Percentiles rank a stretch among this genome's conserved stretches.
These are phyloP conservation scores for Pammene fasciana DNA, from an alignment of 2,888 invertebrate genomes.

Conservation along the genomic window DNA sequence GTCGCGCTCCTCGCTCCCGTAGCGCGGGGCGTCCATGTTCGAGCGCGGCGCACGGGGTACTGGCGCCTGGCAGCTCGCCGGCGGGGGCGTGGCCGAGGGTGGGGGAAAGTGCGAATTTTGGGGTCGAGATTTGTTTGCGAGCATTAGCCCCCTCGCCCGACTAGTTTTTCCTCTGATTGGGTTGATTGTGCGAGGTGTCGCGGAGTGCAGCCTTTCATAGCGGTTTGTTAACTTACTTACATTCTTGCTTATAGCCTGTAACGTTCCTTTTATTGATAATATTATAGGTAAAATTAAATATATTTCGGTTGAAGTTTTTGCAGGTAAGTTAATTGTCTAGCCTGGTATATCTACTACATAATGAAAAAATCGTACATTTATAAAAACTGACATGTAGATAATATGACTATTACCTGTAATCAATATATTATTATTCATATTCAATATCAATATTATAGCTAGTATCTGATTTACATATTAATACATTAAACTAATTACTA, in stretches of 20 bases:
- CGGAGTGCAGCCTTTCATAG: slow-evolving; percentile 48
- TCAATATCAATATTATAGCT: too few species aligned
- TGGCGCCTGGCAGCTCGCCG: slow-evolving; percentile 52
- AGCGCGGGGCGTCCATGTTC: slow-evolving; percentile 71
- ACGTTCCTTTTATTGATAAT: neutral
- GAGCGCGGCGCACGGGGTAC: slow-evolving; percentile 63
- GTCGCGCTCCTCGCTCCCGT: slow-evolving; percentile 71
- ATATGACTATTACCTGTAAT: too few species aligned
- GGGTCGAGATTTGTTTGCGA: slow-evolving; percentile 81
- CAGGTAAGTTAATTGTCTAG: neutral
- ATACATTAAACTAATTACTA: neutral
- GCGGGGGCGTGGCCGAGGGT: slow-evolving; percentile 56
- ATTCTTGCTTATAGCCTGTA: neutral
- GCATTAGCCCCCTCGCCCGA: slow-evolving; percentile 79
- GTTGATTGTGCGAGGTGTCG: slow-evolving; percentile 76
- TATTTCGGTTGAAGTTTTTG: neutral
- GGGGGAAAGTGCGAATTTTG: slow-evolving; percentile 80
- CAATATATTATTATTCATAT: too few species aligned
- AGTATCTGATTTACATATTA: too few species aligned
- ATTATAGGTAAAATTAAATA: neutral
- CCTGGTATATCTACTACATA: too few species aligned
- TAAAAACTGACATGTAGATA: too few species aligned
- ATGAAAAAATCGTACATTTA: too few species aligned
- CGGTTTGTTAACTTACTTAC: slow-evolving; percentile 1
- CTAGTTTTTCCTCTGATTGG: slow-evolving; percentile 79